Conservation (phyloP, 1,140 invertebrate species). For the Aleiodes sp. region DNA sequence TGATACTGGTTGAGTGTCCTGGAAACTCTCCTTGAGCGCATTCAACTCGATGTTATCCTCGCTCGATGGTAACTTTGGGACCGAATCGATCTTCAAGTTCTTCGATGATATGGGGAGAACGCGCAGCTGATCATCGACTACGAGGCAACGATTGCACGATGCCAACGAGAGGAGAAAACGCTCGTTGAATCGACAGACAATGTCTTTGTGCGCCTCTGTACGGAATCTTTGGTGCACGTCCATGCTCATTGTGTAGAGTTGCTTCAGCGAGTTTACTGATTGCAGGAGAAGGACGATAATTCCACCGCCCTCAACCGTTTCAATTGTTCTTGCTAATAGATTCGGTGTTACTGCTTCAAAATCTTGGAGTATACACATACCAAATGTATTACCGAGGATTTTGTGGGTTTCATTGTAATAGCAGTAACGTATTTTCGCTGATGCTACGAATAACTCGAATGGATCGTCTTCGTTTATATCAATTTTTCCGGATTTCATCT, state of each 20-base stretch:
- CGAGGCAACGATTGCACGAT: slow-evolving; percentile 87
- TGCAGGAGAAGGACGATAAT: slow-evolving; percentile 89
- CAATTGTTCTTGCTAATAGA: slow-evolving; percentile 94
- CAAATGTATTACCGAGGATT: slow-evolving; percentile 97
- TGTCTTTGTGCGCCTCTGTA: slow-evolving; percentile 91
- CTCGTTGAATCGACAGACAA: slow-evolving; percentile 97
- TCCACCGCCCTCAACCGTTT: slow-evolving; percentile 99
- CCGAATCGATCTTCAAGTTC: slow-evolving; percentile 80
- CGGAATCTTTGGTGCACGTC: slow-evolving; percentile 95
- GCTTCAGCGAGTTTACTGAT: slow-evolving; percentile 88
- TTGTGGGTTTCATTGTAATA: slow-evolving; percentile 99
- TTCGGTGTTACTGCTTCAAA: slow-evolving; percentile 99
- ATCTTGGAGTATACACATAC: slow-evolving; percentile 96
- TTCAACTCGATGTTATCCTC: slow-evolving; percentile 71
- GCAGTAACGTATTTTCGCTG: slow-evolving; percentile 96
- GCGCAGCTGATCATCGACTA: slow-evolving; percentile 93
- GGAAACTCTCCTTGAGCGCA: slow-evolving; percentile 79
- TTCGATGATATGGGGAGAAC: slow-evolving; percentile 93
- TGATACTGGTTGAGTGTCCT: slow-evolving; percentile 91
- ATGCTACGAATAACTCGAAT: slow-evolving; percentile 96
- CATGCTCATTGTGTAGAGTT: slow-evolving; percentile 97
- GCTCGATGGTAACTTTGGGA: slow-evolving; percentile 64
- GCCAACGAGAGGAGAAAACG: slow-evolving; percentile 92
- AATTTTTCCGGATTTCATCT: slow-evolving; percentile 88
- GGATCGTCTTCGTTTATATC: slow-evolving; percentile 95